phyloP scores from a whole-genome alignment of 2,797 vertebrate species.

The Petrocephalus sullivani region DNA sequence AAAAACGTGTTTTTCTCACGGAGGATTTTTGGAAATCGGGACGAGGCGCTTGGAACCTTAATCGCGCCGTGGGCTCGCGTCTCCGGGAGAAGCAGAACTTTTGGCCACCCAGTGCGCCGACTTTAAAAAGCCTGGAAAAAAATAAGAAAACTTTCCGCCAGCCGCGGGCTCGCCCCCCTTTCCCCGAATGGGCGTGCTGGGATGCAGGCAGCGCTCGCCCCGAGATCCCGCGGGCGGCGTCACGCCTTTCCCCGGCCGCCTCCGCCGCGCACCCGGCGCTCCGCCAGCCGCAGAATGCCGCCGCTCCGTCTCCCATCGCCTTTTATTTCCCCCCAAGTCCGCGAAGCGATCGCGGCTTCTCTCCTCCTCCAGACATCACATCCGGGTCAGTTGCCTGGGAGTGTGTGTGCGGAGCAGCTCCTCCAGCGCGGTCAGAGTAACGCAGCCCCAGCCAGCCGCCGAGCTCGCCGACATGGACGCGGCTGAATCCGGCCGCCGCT shows the following conservation, averaged over 20 bases:
- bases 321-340: slow-evolving; percentile 6
- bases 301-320: not conserved
- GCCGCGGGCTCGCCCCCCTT: not conserved
- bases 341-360: slow-evolving; percentile 26
- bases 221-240: not conserved
- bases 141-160: not conserved
- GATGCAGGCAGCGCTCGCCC: not conserved
- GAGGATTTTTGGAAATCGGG: not conserved
- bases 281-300: not conserved
- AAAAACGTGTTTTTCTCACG: not conserved
- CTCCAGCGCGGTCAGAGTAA: slow-evolving; percentile 30
- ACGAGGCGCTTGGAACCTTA: not conserved
- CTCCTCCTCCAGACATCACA: slow-evolving; percentile 59
- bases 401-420: slow-evolving; percentile 49
- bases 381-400: slow-evolving; percentile 62
- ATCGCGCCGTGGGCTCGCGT: not conserved
- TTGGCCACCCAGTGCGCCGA: not conserved
- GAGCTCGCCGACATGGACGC: slow-evolving; percentile 54
- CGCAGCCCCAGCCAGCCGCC: slow-evolving; percentile 58
- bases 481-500: slow-evolving; percentile 35
- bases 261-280: not conserved
- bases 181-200: not conserved
- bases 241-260: not conserved
- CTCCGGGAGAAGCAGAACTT: not conserved
- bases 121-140: not conserved